Evolutionary conservation across 2,888 invertebrate species (phyloP).

Genomic region (Leucophenga maculata): DNA sequence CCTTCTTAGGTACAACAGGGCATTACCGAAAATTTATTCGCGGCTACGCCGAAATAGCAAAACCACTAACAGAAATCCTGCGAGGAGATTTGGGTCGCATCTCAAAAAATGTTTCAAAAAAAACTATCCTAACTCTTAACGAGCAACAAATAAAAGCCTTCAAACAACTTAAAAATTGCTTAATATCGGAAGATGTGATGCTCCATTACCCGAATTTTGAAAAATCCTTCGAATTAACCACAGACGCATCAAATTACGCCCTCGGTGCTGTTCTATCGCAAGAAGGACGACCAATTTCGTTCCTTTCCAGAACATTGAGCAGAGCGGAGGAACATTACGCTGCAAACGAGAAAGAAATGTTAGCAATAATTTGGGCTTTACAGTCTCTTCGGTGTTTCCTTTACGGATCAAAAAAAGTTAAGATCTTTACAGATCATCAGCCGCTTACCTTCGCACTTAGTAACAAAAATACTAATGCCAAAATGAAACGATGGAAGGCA

Average conservation of each 20-base stretch:
- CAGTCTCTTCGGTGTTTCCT: too few species aligned
- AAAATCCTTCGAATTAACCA: slow-evolving; percentile 35
- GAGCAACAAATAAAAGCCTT: slow-evolving; percentile 17
- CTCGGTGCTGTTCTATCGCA: slow-evolving; percentile 39
- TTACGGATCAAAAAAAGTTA: too few species aligned
- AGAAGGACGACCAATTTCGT: slow-evolving; percentile 33
- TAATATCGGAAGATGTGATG: slow-evolving; percentile 33
- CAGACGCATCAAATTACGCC: slow-evolving; percentile 40
- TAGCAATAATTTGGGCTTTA: too few species aligned
- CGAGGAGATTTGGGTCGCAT: neutral
- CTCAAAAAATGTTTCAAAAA: slow-evolving; percentile 8
- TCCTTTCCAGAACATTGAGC: slow-evolving; percentile 30
- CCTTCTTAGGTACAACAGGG: slow-evolving; percentile 26
- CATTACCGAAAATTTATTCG: slow-evolving; percentile 25
- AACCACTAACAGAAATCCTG: slow-evolving; percentile 25
- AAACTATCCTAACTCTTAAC: neutral
- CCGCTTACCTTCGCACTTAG: neutral
- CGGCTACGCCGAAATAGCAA: slow-evolving; percentile 17
- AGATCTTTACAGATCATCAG: too few species aligned
- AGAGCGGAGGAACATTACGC: slow-evolving; percentile 32
- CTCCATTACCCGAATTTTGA: slow-evolving; percentile 34
- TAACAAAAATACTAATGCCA: slow-evolving; percentile 1
- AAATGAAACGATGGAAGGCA: slow-evolving; percentile 35
- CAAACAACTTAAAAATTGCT: slow-evolving; percentile 28
- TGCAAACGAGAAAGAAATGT: slow-evolving; percentile 41